Conservation (phyloP, 2,888 invertebrate genomes). For the Xanthorhoe designata region DNA sequence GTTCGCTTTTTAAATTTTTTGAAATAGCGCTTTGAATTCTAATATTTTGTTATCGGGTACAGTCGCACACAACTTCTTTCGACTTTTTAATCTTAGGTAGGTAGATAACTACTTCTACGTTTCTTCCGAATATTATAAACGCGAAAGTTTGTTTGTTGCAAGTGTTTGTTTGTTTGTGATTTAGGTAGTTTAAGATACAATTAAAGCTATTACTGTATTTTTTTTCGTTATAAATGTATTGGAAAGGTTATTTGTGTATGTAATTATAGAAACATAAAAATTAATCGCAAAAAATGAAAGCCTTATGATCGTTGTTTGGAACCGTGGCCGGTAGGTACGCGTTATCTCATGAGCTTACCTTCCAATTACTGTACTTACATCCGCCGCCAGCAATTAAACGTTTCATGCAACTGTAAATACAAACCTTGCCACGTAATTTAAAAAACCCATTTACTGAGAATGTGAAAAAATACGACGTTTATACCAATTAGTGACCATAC, state of each 20-base stretch:
- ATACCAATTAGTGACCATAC: constrained; percentile 78
- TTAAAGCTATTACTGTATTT: background rate
- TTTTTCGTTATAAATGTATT: background rate
- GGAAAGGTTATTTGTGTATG: background rate
- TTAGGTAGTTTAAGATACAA: too few species aligned
- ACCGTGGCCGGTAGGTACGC: constrained; percentile 48
- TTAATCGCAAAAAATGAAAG: constrained; percentile 24
- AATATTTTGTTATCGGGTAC: constrained; percentile 46
- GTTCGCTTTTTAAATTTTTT: constrained; percentile 74
- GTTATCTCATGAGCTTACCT: constrained; percentile 75
- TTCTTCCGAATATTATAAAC: background rate
- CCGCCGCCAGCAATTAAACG: constrained; percentile 77
- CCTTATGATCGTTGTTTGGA: constrained; percentile 20
- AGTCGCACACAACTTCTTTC: constrained; percentile 31
- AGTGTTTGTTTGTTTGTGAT: too few species aligned
- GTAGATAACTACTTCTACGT: too few species aligned
- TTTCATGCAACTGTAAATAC: constrained; percentile 82
- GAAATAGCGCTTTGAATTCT: constrained; percentile 74
- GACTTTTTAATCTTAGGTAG: background rate
- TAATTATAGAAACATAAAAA: constrained; percentile 12
- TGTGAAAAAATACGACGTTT: constrained; percentile 79
- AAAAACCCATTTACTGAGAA: constrained; percentile 77
- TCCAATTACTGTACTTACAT: constrained; percentile 80
- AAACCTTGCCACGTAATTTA: constrained; percentile 72
- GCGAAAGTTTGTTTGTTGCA: background rate